Conservation (phyloP, 1,140 invertebrate species). For the Catajapyx aquilonaris region DNA sequence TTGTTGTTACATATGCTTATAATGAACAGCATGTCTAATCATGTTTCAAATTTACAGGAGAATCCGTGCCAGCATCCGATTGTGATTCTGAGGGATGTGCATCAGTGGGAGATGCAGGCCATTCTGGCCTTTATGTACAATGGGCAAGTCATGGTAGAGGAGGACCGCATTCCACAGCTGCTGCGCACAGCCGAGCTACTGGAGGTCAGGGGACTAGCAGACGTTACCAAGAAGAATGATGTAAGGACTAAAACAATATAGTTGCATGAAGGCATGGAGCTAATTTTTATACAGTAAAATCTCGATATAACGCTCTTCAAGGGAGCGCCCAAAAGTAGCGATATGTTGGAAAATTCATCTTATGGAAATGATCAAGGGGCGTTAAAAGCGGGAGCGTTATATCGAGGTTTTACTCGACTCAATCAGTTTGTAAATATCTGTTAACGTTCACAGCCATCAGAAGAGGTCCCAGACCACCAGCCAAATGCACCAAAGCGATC, state of each 20-base stretch:
- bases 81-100: constrained; percentile 28
- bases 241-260: constrained; percentile 9
- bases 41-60: constrained; percentile 18
- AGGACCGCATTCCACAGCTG: constrained; percentile 11
- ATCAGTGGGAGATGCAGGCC: constrained; percentile 23
- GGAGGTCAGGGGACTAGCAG: constrained; percentile 11
- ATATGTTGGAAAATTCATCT: too few species aligned
- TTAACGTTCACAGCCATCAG: too few species aligned
- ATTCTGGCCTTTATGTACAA: constrained; percentile 30
- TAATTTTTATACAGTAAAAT: too few species aligned
- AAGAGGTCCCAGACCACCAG: too few species aligned
- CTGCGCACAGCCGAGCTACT: constrained; percentile 12
- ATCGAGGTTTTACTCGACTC: too few species aligned
- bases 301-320: too few species aligned
- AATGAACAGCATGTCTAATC: too few species aligned
- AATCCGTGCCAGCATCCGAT: constrained; percentile 31
- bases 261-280: constrained; percentile 1
- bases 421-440: too few species aligned
- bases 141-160: constrained; percentile 22
- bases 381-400: too few species aligned
- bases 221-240: constrained; percentile 8
- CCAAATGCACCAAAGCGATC: too few species aligned
- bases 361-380: too few species aligned
- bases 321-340: too few species aligned
- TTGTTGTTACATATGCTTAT: not conserved